Evolutionary conservation across 2,797 vertebrate genomes (phyloP), one percentile per base, ranked within the genome.

Genomic region (Clamator glandarius): DNA sequence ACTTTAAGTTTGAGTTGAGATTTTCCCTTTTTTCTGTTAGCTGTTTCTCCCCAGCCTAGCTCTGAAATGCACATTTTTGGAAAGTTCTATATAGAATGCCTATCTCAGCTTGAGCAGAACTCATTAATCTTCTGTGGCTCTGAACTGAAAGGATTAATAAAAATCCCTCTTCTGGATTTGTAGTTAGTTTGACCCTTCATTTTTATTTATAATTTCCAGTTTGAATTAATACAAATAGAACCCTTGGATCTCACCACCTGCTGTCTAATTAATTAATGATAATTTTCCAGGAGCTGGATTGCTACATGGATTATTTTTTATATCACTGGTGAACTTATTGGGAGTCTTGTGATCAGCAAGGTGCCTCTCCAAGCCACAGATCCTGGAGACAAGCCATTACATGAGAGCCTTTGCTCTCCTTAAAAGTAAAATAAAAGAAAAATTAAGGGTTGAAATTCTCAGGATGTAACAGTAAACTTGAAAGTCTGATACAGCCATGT

Each of bases 201-300:
- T 94, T 93, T 87, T 91, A 77, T 80, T 93, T 91, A 64, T 68
- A 51, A 64, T 85, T 92, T 93, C 42, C 84, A 46, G 24, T 83
- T 93, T 87, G 84, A 91, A 84, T 64, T 87, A 82, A 68, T 83
- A 84, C 23, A 48, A 89, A 86, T 66, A 89, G 85, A 81, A 15
- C 26, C 31, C 28, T 82, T 83, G 64, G 51, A 89, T 94, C 62
- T 90, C 72, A 75, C 64, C 33, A 68, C 54, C 28, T 9, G 5
- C 33, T 8, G 9, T 31, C 54, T 85, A 89, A 95, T 89, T 80
- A 91, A 85, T 92, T 70, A 92, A 74, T 39, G 46, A 68, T 58
- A 80, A 83, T 85, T 89, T 50, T 50, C 26, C 29, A 55, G 68
- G 78, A 85, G 74, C 29, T 64, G 20, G 11, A 39, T 62, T 91